These are phyloP conservation scores for Chalcis sispes DNA, from an alignment of 2,888 invertebrate species.

Conservation along the genomic window DNA sequence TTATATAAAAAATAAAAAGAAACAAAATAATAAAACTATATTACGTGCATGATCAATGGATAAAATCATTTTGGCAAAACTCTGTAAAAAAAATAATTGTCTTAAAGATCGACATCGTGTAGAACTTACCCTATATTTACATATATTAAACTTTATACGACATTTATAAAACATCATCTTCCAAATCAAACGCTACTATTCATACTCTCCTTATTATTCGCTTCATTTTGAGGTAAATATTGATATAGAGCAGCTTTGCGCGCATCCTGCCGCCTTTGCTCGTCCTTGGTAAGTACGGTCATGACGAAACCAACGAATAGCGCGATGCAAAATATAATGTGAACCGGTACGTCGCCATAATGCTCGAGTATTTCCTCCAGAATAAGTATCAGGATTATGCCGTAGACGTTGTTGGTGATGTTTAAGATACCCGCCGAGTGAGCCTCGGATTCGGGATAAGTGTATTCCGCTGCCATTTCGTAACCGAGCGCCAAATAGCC, in stretches of 20 bases:
- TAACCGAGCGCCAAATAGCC: conserved; percentile 85
- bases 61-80: no score
- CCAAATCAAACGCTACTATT: no score
- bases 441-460: conserved; percentile 85
- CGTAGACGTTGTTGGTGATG: conserved; percentile 75
- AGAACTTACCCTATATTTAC: no score
- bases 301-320: conserved; percentile 69
- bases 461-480: conserved; percentile 85
- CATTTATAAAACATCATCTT: no score
- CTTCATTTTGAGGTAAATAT: no score
- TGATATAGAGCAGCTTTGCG: conserved; percentile 51
- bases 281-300: conserved; percentile 69
- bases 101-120: no score
- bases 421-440: conserved; percentile 84
- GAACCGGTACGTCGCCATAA: conserved; percentile 72
- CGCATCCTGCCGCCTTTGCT: conserved; percentile 68
- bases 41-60: no score
- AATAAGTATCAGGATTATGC: conserved; percentile 68
- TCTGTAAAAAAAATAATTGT: no score
- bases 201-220: no score
- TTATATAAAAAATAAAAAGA: no score
- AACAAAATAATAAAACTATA: no score
- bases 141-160: no score
- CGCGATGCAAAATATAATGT: conserved; percentile 67
- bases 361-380: conserved; percentile 68